Evolutionary conservation across 2,888 invertebrate genomes (phyloP), one percentile per base, ranked within the genome.

Genomic region (Ernsta delagoae): DNA sequence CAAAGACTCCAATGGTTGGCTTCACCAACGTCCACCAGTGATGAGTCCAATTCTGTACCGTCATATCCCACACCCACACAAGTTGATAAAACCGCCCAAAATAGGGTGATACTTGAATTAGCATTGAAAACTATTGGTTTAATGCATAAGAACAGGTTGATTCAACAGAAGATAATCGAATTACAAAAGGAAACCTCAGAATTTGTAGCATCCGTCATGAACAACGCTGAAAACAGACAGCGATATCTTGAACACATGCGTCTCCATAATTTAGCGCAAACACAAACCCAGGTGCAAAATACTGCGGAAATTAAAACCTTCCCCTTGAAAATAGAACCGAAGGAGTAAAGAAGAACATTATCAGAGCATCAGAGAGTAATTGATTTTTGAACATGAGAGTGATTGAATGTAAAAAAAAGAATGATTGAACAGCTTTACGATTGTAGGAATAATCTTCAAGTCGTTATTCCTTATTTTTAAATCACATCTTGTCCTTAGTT

Each of bases 81-180:
- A 57, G 81, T 85, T 8, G 82, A 90, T 75, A 89, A 89, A 65
- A 72, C 66, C 0, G 82, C 81, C 54, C 91, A 91, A 70, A 89
- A 85, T 74, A 89, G 90, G 70, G 94, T 95, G 7, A 92, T 96
- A 54, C 83, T 96, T 39, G 94, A 95, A 65, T 94, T 96, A 5
- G 95, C 95, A 4, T 91, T 95, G 83, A 95, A 94, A 78, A 96
- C 96, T 0, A 93, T 96, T 53, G 94, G 93, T 9, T 85, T 96
- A 31, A 94, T 96, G 88, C 94, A 94, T 71, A 94, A 94, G 72
- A 96, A 95, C 83, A 94, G 91, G 71, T 78, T 95, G 54, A 90
- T 96, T 70, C 95, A 96, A 75, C 92, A 94, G 71, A 95, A 95
- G 75, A 89, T 96, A 68, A 88, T 94, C 5, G 94, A 93, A 39